Percentiles rank a stretch among this genome's conserved stretches.
phyloP scores from a whole-genome alignment of 2,888 invertebrate species.

The Notodonta dromedarius region DNA sequence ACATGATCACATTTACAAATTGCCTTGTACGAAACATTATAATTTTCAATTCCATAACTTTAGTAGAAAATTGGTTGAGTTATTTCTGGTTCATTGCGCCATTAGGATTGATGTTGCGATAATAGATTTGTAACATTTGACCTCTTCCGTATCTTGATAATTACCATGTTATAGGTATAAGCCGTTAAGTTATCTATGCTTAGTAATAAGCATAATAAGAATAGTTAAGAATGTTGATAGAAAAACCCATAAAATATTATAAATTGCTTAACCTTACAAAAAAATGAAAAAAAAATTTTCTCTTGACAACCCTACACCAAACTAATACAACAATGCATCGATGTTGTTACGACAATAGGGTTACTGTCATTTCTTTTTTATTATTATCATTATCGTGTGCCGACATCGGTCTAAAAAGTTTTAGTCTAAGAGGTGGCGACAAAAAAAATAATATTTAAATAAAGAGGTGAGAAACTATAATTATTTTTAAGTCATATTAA shows the following conservation, averaged over 20 bases:
- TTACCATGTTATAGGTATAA: background rate
- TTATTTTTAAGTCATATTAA: no score
- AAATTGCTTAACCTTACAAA: no score
- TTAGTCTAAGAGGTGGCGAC: conserved; percentile 6
- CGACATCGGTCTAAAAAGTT: conserved; percentile 13
- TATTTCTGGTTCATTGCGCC: background rate
- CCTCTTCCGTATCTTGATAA: background rate
- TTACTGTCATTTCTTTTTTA: conserved; percentile 26
- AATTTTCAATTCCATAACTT: background rate
- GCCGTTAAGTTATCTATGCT: no score
- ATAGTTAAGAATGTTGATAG: no score
- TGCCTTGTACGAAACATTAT: background rate
- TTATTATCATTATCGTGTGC: conserved; percentile 22
- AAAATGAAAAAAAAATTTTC: no score
- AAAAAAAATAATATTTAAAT: no score
- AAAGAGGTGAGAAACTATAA: no score
- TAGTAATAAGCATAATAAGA: no score
- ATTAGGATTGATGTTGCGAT: background rate
- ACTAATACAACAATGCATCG: conserved; percentile 39
- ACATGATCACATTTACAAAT: background rate
- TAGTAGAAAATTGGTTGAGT: background rate
- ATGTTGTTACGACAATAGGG: conserved; percentile 41
- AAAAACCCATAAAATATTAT: no score
- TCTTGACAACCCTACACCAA: conserved; percentile 25
- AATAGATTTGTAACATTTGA: background rate